Conservation (phyloP, 2,113 vertebrate genomes). For the Poeciliopsis turrubarensis region DNA sequence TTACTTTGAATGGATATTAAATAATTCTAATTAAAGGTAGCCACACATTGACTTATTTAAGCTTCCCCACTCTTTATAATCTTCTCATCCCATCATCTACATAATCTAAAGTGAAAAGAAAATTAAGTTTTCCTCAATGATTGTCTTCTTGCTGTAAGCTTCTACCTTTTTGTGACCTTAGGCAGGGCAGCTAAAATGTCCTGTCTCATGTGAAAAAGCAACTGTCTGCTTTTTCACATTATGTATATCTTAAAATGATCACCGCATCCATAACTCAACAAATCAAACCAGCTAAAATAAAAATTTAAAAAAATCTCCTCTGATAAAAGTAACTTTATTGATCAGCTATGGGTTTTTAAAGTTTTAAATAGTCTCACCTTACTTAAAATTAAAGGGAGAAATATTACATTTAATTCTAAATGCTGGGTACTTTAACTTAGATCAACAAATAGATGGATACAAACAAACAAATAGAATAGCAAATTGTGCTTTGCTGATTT, state of each 20-base stretch:
- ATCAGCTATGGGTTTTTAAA: too few species aligned
- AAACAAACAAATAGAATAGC: too few species aligned
- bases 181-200: background rate
- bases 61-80: background rate
- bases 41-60: too few species aligned
- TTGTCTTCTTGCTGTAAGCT: background rate
- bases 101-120: background rate
- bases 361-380: too few species aligned
- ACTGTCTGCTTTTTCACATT: background rate
- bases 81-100: background rate
- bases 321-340: too few species aligned
- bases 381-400: too few species aligned
- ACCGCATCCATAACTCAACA: background rate
- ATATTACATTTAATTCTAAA: too few species aligned
- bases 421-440: too few species aligned
- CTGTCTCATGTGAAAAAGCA: background rate
- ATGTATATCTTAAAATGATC: background rate
- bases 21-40: background rate
- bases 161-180: background rate
- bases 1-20: constrained; percentile 10
- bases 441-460: too few species aligned
- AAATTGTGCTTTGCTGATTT: too few species aligned
- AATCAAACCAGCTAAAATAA: background rate
- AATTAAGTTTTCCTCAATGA: background rate
- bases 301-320: too few species aligned